Conservation (phyloP, 2,797 vertebrate species). For the Mus minutoides region DNA sequence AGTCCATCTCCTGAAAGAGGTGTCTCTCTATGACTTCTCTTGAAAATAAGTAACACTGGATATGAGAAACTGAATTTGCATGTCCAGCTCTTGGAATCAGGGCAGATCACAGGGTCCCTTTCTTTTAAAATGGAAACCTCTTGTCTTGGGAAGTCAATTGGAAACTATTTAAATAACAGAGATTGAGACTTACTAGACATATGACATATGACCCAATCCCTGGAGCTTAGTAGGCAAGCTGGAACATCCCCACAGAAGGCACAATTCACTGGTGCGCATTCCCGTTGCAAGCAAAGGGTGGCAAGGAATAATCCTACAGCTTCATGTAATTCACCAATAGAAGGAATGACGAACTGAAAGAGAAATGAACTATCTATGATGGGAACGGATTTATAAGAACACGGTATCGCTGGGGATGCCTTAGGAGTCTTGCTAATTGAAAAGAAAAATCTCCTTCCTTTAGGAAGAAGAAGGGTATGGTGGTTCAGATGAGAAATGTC, state of each 20-base stretch:
- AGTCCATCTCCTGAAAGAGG: background rate
- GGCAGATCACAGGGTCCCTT: background rate
- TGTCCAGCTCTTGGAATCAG: background rate
- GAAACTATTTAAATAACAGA: constrained; percentile 42
- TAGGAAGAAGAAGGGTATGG: background rate
- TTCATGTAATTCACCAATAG: background rate
- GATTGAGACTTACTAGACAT: background rate
- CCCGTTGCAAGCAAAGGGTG: background rate
- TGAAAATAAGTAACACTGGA: background rate
- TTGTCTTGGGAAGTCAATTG: background rate
- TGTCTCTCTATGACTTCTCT: background rate
- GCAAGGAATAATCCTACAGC: background rate
- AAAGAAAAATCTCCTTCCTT: constrained; percentile 13
- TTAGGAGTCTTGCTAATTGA: background rate
- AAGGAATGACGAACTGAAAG: background rate
- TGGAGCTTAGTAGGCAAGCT: background rate
- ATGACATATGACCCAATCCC: background rate
- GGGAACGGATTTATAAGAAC: background rate
- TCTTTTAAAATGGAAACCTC: constrained; percentile 13
- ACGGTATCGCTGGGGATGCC: background rate
- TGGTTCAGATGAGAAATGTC: background rate
- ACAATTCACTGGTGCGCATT: too few relatives aligned
- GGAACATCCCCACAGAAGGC: background rate
- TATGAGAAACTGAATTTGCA: background rate
- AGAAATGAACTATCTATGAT: constrained; percentile 3